Evolutionary conservation across 2,888 invertebrate genomes (phyloP), one percentile per base, ranked within the genome.

Genomic region (Syrista parreyssii): DNA sequence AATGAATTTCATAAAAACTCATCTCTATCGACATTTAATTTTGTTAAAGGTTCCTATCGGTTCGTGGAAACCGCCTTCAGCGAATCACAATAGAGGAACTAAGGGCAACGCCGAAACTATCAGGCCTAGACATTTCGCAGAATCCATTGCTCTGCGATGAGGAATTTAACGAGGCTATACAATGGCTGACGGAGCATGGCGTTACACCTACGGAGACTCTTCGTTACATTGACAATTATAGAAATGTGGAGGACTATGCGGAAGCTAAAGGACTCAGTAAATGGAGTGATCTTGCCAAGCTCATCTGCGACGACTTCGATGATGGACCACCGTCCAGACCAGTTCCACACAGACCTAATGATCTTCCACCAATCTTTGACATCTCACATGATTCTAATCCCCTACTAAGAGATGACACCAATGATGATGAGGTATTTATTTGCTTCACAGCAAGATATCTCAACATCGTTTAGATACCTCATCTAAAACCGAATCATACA

Each of bases 111-210:
- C 93, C 93, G 34, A 93, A 93, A 85, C 87, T 95, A 35, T 92
- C 93, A 75, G 92, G 93, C 69, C 90, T 96, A 4, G 95, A 95
- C 86, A 92, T 95, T 68, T 93, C 93, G 79, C 92, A 94, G 83
- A 96, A 96, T 91, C 95, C 95, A 2, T 91, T 97, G 68, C 93
- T 93, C 72, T 96, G 96, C 89, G 94, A 94, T 82, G 92, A 93
- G 36, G 94, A 95, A 74, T 95, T 96, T 86, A 94, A 94, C 83
- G 92, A 94, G 76, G 93, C 96, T 68, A 94, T 96, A 88, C 92
- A 93, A 75, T 95, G 94, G 94, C 91, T 95, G 77, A 94, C 92
- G 82, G 92, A 92, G 68, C 93, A 93, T 76, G 93, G 93, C 82
- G 93, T 95, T 0, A 92, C 93, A 4, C 94, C 94, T 6, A 93